Evolutionary conservation across 92 coral and sea anemone species (phyloP).

Genomic region (Porites cylindrica): DNA sequence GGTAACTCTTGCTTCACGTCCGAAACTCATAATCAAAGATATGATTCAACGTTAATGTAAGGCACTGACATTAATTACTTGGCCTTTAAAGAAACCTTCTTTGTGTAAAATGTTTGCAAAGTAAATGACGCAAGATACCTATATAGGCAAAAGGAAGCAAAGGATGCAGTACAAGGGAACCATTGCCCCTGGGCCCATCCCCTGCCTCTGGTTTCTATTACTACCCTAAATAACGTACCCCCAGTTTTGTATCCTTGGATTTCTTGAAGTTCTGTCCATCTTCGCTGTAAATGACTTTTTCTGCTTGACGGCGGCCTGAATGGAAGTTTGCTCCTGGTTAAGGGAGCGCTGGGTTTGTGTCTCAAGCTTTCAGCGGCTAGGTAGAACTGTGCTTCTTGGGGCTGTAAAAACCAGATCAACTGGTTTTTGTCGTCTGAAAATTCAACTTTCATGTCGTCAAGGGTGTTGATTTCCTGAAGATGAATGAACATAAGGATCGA

Average conservation of each 20-base stretch:
- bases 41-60: too few species aligned
- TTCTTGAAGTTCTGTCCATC: slow-evolving; percentile 29
- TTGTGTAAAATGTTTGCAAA: too few species aligned
- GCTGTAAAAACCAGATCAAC: slow-evolving; percentile 85
- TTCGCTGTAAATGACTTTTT: not conserved
- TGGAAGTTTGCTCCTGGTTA: slow-evolving; percentile 62
- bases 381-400: slow-evolving; percentile 83
- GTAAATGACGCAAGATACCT: too few species aligned
- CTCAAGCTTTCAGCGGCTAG: slow-evolving; percentile 71
- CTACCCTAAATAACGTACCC: not conserved
- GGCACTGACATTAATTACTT: too few species aligned
- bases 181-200: too few species aligned
- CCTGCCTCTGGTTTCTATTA: too few species aligned
- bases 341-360: slow-evolving; percentile 59
- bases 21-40: too few species aligned
- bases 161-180: too few species aligned
- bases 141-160: too few species aligned
- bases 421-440: slow-evolving; percentile 70
- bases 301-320: slow-evolving; percentile 61
- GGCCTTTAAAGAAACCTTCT: too few species aligned
- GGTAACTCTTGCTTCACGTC: too few species aligned
- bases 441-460: slow-evolving; percentile 59
- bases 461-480: slow-evolving; percentile 73
- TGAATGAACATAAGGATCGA: not conserved
- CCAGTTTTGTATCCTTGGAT: slow-evolving; percentile 21